Base-by-base conservation (phyloP, 1,140 invertebrate genomes). In the Aphelenchoides besseyi region DNA sequence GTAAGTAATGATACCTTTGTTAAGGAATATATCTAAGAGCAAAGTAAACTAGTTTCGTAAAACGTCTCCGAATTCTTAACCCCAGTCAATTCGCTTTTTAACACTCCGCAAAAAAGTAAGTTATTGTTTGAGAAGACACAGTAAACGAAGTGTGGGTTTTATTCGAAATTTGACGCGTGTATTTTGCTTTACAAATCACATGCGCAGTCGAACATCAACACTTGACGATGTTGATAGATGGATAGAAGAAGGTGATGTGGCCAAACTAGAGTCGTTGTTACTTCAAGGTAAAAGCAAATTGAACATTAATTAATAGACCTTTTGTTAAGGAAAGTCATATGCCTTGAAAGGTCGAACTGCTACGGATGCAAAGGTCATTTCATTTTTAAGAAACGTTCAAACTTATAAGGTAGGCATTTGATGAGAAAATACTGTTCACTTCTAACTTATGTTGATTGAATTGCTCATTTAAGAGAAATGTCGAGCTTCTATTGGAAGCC, bases 171-270 rank as follows among this genome's bases (percentile, higher is more conserved):
- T n/a, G n/a, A n/a, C n/a, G n/a, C n/a, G n/a, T n/a, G n/a, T n/a
- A n/a, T n/a, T n/a, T n/a, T n/a, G n/a, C n/a, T n/a, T n/a, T n/a
- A 48, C 12, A 23, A 12, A 23, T 48, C 41, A 12, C 12, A 48
- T 48, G 41, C 41, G 63, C 12, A 66, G 63, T 35, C 55, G 53
- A 71, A 37, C 71, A 33, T 71, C 62, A 28, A 57, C 55, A 8
- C 30, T 67, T 48, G 70, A 73, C 32, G 72, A 76, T n/a, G 55
- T 76, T 5, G 55, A 73, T 30, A n/a, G 71, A 23, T 76, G 75
- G 75, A 53, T 76, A 16, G 33, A 54, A n/a, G 61, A 63, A 30
- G 75, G 75, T 12, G 74, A 76, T 41, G 66, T 73, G 2, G 53
- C 16, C 53, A 52, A 73, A 26, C 36, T 76, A 26, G 75, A 76